Evolutionary conservation across 2,888 invertebrate genomes (phyloP).

Genomic region (Diaphora mendica): DNA sequence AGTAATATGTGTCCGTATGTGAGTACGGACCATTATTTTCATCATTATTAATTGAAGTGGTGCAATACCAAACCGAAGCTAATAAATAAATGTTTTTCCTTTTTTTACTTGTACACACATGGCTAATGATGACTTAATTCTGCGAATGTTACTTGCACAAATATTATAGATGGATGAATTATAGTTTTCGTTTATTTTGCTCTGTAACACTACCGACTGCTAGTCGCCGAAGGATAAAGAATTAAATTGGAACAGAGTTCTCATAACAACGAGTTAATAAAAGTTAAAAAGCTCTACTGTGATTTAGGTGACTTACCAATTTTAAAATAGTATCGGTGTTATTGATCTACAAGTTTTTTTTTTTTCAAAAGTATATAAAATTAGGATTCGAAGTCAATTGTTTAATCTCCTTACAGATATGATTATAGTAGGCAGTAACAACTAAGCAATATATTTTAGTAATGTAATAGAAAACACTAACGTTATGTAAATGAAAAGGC

Average conservation of each 20-base stretch:
- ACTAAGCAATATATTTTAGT: constrained; percentile 28
- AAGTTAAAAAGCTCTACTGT: constrained; percentile 22
- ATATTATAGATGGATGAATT: background rate
- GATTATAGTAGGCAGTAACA: constrained; percentile 26
- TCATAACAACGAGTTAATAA: constrained; percentile 13
- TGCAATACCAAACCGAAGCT: background rate
- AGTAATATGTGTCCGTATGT: too few relatives aligned
- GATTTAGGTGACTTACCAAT: constrained; percentile 30
- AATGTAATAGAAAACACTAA: background rate
- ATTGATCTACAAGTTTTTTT: constrained; percentile 19
- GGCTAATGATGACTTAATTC: background rate
- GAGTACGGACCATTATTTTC: too few relatives aligned
- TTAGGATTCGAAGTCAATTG: background rate
- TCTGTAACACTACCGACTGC: too few relatives aligned
- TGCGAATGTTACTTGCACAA: background rate
- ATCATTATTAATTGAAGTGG: background rate
- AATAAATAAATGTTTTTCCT: background rate
- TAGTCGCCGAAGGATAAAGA: background rate
- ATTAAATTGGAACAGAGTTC: background rate
- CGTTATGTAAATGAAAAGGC: background rate
- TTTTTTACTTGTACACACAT: background rate
- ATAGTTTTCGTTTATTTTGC: too few relatives aligned
- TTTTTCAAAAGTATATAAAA: background rate
- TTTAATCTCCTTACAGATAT: background rate
- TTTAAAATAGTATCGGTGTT: constrained; percentile 14